Conservation (phyloP, 1,140 invertebrate genomes). For the roundworm (Caenorhabditis elegans) region DNA sequence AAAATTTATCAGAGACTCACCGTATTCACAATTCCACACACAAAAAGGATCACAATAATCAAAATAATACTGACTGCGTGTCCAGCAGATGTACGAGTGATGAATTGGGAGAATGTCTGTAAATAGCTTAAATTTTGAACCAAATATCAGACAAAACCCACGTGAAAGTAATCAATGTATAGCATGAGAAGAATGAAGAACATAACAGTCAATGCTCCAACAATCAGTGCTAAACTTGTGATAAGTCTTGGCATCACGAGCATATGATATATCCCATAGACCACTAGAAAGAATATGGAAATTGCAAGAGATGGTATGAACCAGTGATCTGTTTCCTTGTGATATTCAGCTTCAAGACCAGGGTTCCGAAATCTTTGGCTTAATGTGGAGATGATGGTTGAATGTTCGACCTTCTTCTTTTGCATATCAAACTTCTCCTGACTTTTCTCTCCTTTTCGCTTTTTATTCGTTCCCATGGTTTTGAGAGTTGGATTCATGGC, state of each 20-base stretch:
- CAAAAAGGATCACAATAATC: constrained; percentile 57
- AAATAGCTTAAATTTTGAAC: constrained; percentile 26
- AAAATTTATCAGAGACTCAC: constrained; percentile 38
- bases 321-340: constrained; percentile 64
- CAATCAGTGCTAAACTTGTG: constrained; percentile 54
- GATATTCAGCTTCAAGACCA: constrained; percentile 44
- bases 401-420: background rate
- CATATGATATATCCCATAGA: constrained; percentile 62
- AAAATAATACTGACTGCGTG: constrained; percentile 64
- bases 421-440: constrained; percentile 31
- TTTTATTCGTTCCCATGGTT: constrained; percentile 30
- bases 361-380: background rate
- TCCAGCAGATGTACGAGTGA: constrained; percentile 60
- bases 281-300: constrained; percentile 61
- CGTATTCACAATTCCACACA: constrained; percentile 65
- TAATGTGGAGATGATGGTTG: background rate
- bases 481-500: constrained; percentile 35
- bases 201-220: constrained; percentile 58
- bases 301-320: constrained; percentile 65
- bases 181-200: constrained; percentile 62
- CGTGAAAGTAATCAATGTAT: constrained; percentile 64
- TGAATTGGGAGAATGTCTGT: constrained; percentile 65
- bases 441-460: constrained; percentile 14
- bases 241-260: constrained; percentile 51
- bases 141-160: background rate